Conservation (phyloP, 2,113 vertebrate species). For the Macheiramphus alcinus region DNA sequence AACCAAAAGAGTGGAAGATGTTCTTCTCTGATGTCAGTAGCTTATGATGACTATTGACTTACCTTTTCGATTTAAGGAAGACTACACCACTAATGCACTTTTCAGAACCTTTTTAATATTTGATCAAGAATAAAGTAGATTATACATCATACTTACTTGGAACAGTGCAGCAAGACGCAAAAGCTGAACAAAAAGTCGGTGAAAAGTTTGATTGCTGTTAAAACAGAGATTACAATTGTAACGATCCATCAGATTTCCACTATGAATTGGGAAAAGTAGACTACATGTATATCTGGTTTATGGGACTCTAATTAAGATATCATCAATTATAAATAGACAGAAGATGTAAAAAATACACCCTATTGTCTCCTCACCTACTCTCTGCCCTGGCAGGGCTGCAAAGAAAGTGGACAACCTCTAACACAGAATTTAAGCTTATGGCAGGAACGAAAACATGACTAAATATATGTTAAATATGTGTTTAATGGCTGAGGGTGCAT, state of each 20-base stretch:
- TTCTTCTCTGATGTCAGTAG: background rate
- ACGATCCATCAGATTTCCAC: background rate
- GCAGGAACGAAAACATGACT: background rate
- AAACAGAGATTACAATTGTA: background rate
- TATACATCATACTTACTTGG: background rate
- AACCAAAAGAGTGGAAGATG: background rate
- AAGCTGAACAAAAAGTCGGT: background rate
- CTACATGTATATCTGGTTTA: background rate
- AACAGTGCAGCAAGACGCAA: background rate
- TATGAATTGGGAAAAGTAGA: background rate
- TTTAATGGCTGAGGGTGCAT: background rate
- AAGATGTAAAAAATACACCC: background rate
- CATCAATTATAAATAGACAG: background rate
- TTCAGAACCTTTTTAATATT: constrained; percentile 43
- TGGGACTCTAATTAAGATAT: background rate
- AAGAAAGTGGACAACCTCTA: background rate
- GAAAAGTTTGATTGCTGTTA: background rate
- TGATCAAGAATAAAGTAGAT: constrained; percentile 23
- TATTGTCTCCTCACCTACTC: background rate
- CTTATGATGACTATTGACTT: constrained; percentile 31
- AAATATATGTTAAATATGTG: background rate
- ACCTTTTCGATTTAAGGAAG: background rate
- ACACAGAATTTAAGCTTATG: background rate
- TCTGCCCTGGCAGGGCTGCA: background rate
- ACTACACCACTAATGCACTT: constrained; percentile 1